These are phyloP conservation scores for Poecilia picta DNA, from an alignment of 2,797 vertebrate genomes.

Conservation along the genomic window DNA sequence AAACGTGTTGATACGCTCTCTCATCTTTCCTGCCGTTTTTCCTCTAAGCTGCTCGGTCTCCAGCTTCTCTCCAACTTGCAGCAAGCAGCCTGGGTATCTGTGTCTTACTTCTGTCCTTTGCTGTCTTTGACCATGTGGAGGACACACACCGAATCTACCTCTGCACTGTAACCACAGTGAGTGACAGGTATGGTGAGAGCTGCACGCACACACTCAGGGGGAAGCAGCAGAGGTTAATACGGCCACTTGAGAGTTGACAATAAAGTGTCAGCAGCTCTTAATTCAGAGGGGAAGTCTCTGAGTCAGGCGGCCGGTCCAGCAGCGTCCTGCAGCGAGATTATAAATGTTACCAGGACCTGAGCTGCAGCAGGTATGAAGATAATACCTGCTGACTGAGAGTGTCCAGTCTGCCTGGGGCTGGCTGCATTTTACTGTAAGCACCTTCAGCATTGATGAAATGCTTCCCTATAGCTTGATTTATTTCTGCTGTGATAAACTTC, in stretches of 20 bases:
- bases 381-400: slow-evolving; percentile 58
- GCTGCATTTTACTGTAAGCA: slow-evolving; percentile 27
- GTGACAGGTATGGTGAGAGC: slow-evolving; percentile 51
- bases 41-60: slow-evolving; percentile 22
- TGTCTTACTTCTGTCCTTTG: slow-evolving; percentile 59
- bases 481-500: not conserved
- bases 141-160: slow-evolving; percentile 55
- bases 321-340: slow-evolving; percentile 62
- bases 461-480: slow-evolving; percentile 26
- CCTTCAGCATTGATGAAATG: slow-evolving; percentile 31
- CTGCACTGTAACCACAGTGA: slow-evolving; percentile 38
- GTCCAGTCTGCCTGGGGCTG: slow-evolving; percentile 34
- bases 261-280: slow-evolving; percentile 85
- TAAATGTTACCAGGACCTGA: slow-evolving; percentile 45
- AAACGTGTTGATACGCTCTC: slow-evolving; percentile 79
- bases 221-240: slow-evolving; percentile 61
- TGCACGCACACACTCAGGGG: slow-evolving; percentile 10
- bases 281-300: slow-evolving; percentile 68
- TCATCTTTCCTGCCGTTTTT: slow-evolving; percentile 60
- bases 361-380: slow-evolving; percentile 54
- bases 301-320: slow-evolving; percentile 44
- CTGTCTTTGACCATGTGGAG: slow-evolving; percentile 46
- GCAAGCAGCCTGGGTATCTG: slow-evolving; percentile 42
- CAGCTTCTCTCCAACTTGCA: slow-evolving; percentile 28
- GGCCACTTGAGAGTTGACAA: slow-evolving; percentile 74